Percentiles rank a stretch among this genome's conserved stretches.
Evolutionary conservation across 2,888 invertebrate species (phyloP).

Genomic region (Synergus japonicus): DNA sequence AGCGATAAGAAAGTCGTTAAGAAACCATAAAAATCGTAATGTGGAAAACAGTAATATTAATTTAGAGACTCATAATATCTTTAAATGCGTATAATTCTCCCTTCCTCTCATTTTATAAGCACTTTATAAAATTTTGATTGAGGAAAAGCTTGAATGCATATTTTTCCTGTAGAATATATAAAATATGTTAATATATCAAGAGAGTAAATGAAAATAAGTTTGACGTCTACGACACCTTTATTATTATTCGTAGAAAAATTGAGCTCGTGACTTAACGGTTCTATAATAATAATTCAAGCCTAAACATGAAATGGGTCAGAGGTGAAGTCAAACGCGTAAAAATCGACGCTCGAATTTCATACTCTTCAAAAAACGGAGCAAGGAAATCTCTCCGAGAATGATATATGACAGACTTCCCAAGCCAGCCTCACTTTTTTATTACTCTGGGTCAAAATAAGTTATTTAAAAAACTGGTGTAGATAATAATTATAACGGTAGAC

Average conservation of each 20-base stretch:
- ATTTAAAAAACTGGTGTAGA: neutral
- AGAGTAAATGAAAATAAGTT: neutral
- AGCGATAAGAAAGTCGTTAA: slow-evolving; percentile 41
- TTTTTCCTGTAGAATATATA: neutral
- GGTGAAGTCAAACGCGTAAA: slow-evolving; percentile 47
- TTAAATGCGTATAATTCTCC: neutral
- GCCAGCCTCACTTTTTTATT: slow-evolving; percentile 17
- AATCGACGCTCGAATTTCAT: slow-evolving; percentile 50
- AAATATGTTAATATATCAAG: neutral
- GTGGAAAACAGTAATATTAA: slow-evolving; percentile 1
- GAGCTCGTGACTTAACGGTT: neutral
- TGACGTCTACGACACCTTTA: neutral
- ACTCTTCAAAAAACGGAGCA: slow-evolving; percentile 43
- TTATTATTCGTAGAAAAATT: neutral
- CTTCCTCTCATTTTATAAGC: neutral
- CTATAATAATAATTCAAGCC: slow-evolving; percentile 21
- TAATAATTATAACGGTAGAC: slow-evolving; percentile 5
- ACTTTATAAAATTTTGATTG: neutral
- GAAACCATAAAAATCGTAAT: neutral
- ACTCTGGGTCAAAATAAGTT: neutral
- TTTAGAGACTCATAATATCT: neutral
- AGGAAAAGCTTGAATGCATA: neutral
- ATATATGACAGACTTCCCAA: slow-evolving; percentile 25
- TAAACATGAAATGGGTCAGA: slow-evolving; percentile 43
- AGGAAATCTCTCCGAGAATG: slow-evolving; percentile 32